These are phyloP conservation scores for Scaptomyza graminum DNA, from an alignment of 1,140 invertebrate species.

Conservation along the genomic window DNA sequence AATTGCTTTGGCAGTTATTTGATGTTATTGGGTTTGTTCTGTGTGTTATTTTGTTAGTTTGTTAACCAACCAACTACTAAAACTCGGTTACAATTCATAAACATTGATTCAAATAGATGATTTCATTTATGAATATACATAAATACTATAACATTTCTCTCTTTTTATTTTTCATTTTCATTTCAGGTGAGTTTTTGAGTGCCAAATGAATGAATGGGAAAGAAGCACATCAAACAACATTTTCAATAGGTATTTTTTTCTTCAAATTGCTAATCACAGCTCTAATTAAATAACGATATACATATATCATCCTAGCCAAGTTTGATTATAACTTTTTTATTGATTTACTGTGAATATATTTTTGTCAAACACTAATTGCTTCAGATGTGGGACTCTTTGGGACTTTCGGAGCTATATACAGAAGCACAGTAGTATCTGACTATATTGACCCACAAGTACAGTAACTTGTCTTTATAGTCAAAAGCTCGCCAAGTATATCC, in stretches of 20 bases:
- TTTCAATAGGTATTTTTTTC: background rate
- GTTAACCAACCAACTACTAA: slow-evolving; percentile 43
- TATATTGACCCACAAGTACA: too few species aligned
- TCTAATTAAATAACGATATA: background rate
- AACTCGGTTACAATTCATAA: slow-evolving; percentile 24
- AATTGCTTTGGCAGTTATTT: slow-evolving; percentile 54
- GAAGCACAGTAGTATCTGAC: too few species aligned
- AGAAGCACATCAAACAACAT: background rate
- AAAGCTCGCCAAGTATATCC: too few species aligned
- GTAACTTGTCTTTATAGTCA: too few species aligned
- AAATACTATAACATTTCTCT: background rate
- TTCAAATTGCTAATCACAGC: background rate
- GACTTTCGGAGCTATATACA: too few species aligned
- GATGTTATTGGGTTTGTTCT: slow-evolving; percentile 20
- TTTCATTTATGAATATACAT: slow-evolving; percentile 18
- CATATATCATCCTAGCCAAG: background rate
- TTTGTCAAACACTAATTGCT: background rate
- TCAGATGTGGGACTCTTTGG: too few species aligned
- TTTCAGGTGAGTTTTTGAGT: slow-evolving; percentile 61
- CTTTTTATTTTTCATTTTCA: slow-evolving; percentile 19
- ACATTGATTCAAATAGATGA: slow-evolving; percentile 40
- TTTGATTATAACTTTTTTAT: background rate
- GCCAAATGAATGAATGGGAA: background rate
- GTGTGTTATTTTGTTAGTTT: slow-evolving; percentile 19
- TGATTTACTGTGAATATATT: background rate